Evolutionary conservation across 2,888 invertebrate species (phyloP), one percentile per base, ranked within the genome.

Genomic region (Eupithecia pulchellata): DNA sequence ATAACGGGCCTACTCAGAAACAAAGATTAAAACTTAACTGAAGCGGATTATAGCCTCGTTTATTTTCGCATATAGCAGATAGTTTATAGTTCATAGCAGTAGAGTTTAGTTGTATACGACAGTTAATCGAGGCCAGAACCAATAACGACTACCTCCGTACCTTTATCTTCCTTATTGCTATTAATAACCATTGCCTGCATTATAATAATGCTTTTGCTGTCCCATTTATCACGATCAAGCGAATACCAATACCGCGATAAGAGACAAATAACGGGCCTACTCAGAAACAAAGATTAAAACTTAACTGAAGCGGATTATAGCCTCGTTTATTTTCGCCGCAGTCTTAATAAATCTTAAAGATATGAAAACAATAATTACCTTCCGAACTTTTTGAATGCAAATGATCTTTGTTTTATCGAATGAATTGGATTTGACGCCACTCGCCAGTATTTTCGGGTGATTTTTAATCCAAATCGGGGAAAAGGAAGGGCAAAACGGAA

Each of bases 201-300:
- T 72, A 67, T 47, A 62, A 67, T 69, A 67, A 64, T 73, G 67
- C 61, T 64, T 61, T 58, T 36, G 52, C 58, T 64, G 69, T 67
- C 61, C 29, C 69, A 73, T 73, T 68, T 57, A 73, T 67, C 69
- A 73, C 64, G 65, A 61, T 67, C 52, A 64, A 55, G 55, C 66
- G 60, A 66, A 67, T 57, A 62, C 34, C 61, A 65, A 57, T 73
- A 64, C 60, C 55, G 55, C 63, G 73, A 73, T 70, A 69, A 73
- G 64, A 39, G 69, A 69, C 73, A 69, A 70, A 69, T 63, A 66
- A 62, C 69, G 69, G 61, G 39, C 57, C 69, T 66, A 73, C 73
- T 73, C 73, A 57, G 61, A 66, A 73, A 73, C 73, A 62, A 73
- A 69, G 73, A 73, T 70, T 73, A 67, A 66, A 73, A 68, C 68